Evolutionary conservation across 2,888 invertebrate genomes (phyloP).

Genomic region (Blomia tropicalis): DNA sequence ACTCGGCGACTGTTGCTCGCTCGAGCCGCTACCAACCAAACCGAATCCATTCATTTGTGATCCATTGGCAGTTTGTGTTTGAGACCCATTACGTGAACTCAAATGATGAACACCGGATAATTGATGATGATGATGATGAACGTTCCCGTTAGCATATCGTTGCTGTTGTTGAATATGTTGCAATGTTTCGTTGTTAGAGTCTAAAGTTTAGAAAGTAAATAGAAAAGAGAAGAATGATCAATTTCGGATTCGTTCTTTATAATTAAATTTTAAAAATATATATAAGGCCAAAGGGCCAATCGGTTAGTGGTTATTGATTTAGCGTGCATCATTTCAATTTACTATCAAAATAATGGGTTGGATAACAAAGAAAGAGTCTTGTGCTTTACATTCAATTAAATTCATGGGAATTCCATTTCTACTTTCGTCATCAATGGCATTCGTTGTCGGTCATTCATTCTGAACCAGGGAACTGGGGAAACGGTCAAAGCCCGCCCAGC

Average conservation of each 20-base stretch:
- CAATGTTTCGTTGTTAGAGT: neutral
- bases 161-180: constrained; percentile 1
- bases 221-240: too few relatives aligned
- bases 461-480: too few relatives aligned
- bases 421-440: too few relatives aligned
- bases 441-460: too few relatives aligned
- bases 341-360: too few relatives aligned
- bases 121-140: constrained; percentile 4
- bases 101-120: neutral
- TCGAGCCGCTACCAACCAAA: constrained; percentile 29
- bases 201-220: neutral
- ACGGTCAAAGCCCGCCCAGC: too few relatives aligned
- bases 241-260: neutral
- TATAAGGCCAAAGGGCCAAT: too few relatives aligned
- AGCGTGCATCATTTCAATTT: too few relatives aligned
- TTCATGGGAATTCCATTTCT: too few relatives aligned
- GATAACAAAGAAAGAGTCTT: too few relatives aligned
- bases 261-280: neutral
- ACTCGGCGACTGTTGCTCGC: constrained; percentile 27
- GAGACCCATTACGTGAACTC: neutral
- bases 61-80: neutral
- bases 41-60: neutral
- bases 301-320: too few relatives aligned
- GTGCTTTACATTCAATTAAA: too few relatives aligned
- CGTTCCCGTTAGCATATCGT: neutral